Evolutionary conservation across 2,888 invertebrate species (phyloP).

Genomic region (Lithodes maja): DNA sequence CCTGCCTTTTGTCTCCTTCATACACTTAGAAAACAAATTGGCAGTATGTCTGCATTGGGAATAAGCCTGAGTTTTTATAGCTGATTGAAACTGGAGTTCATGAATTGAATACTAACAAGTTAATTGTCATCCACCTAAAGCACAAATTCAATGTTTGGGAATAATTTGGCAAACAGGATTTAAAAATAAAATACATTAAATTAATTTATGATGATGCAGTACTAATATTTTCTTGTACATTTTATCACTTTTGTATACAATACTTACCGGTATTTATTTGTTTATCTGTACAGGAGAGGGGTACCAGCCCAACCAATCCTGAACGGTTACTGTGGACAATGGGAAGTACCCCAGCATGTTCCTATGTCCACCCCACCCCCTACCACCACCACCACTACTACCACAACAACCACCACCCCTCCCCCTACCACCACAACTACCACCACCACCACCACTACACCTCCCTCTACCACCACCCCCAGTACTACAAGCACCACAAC

Average conservation of each 20-base stretch:
- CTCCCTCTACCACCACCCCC: constrained; percentile 30
- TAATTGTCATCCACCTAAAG: no score
- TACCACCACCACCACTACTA: constrained; percentile 41
- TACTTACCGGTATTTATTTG: no score
- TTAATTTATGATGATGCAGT: no score
- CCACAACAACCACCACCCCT: constrained; percentile 33
- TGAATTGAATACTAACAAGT: no score
- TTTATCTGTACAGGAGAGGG: constrained; percentile 40
- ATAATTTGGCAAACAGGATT: no score
- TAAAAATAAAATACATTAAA: no score
- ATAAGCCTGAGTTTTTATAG: no score
- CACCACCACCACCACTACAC: constrained; percentile 12
- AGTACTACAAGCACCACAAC: constrained; percentile 23
- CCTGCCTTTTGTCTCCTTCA: not conserved
- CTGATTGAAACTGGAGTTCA: no score
- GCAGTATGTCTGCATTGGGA: not conserved
- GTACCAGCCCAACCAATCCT: constrained; percentile 58
- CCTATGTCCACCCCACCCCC: constrained; percentile 52
- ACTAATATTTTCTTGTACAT: no score
- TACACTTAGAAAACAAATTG: not conserved
- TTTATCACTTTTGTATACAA: no score
- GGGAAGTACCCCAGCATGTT: constrained; percentile 54
- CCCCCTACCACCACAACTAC: constrained; percentile 36
- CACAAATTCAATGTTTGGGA: no score
- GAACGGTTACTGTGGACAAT: constrained; percentile 60